These are phyloP conservation scores for Acholoe squamosa DNA, from an alignment of 2,888 invertebrate genomes.

Conservation along the genomic window DNA sequence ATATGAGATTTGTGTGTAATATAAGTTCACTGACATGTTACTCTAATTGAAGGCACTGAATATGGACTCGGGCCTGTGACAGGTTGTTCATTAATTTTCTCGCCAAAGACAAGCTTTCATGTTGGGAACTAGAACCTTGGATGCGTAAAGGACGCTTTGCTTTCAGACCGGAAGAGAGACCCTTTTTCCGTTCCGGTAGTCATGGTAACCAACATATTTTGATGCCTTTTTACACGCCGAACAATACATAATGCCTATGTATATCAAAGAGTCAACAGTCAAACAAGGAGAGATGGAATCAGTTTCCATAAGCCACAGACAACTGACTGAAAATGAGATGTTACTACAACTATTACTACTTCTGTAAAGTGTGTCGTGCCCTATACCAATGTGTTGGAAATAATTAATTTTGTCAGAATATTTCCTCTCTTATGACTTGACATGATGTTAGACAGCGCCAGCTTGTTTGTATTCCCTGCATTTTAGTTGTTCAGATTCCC, in stretches of 20 bases:
- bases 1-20: not conserved
- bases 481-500: conserved; percentile 31
- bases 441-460: not conserved
- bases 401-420: not conserved
- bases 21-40: conserved; percentile 9
- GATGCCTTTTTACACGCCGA: conserved; percentile 63
- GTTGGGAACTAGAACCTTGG: conserved; percentile 44
- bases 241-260: conserved; percentile 61
- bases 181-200: conserved; percentile 63
- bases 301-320: conserved; percentile 59
- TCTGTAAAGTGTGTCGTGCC: not conserved
- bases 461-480: conserved; percentile 36
- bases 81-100: conserved; percentile 36
- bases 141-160: conserved; percentile 61
- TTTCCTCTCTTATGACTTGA: conserved; percentile 7
- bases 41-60: conserved; percentile 41
- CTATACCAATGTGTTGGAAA: conserved; percentile 40
- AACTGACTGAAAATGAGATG: conserved; percentile 50
- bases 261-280: conserved; percentile 58
- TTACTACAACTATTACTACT: conserved; percentile 22
- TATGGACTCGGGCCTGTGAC: conserved; percentile 58
- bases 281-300: conserved; percentile 58
- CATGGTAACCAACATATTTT: conserved; percentile 64
- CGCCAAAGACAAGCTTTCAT: conserved; percentile 42
- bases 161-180: conserved; percentile 56